Conservation (phyloP, 1,140 invertebrate species). For the Caenorhabditis inopinata region DNA sequence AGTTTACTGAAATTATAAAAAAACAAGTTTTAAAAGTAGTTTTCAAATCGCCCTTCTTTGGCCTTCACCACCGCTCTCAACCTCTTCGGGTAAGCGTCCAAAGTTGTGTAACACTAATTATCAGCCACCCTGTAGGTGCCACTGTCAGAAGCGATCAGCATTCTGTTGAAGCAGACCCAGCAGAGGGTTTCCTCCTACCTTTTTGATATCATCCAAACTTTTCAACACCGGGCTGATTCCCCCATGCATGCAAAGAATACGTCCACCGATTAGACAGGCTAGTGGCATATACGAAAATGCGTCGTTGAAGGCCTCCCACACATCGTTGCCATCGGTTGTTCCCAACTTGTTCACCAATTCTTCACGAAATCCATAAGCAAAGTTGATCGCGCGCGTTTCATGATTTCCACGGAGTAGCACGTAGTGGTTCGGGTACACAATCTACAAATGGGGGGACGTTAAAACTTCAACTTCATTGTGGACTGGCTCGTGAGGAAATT, state of each 20-base stretch:
- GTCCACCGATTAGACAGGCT: conserved; percentile 82
- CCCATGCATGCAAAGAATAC: conserved; percentile 70
- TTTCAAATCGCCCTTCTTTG: too few species aligned
- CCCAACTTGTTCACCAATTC: conserved; percentile 54
- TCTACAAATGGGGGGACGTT: too few species aligned
- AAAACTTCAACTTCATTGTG: too few species aligned
- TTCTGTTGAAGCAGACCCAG: too few species aligned
- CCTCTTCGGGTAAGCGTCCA: too few species aligned
- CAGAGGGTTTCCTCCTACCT: background rate
- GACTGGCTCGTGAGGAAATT: too few species aligned
- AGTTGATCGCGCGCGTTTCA: conserved; percentile 73
- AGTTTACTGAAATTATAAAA: too few species aligned
- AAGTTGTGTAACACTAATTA: too few species aligned
- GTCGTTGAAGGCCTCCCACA: conserved; percentile 68
- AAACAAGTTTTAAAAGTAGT: too few species aligned
- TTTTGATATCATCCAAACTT: background rate
- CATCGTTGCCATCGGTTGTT: background rate
- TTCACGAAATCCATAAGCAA: conserved; percentile 71
- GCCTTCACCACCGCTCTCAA: too few species aligned
- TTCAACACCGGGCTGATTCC: conserved; percentile 39
- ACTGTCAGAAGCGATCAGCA: too few species aligned
- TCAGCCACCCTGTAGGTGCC: too few species aligned
- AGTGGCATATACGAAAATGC: conserved; percentile 62
- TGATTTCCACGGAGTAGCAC: conserved; percentile 73
- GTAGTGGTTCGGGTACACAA: conserved; percentile 69